Evolutionary conservation across 2,888 invertebrate genomes (phyloP).

Genomic region (Megamerina dolium): DNA sequence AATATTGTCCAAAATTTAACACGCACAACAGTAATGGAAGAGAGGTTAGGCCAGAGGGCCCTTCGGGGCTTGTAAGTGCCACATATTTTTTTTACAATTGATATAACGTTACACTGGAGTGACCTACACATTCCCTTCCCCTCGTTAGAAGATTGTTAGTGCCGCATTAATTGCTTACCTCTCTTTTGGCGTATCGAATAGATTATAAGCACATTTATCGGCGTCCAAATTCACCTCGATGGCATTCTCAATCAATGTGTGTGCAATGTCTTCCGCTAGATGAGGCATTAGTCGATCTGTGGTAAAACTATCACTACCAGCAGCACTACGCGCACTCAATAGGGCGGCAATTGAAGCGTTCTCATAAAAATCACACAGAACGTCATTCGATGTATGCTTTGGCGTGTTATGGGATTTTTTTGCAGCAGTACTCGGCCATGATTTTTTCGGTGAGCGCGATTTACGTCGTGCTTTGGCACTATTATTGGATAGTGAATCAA

Average conservation of each 20-base stretch:
- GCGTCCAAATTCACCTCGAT: constrained; percentile 35
- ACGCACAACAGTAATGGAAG: no score
- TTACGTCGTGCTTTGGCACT: constrained; percentile 27
- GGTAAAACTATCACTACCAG: constrained; percentile 10
- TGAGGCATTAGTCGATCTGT: constrained; percentile 36
- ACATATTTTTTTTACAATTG: no score
- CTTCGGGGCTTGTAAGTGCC: no score
- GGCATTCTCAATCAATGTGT: constrained; percentile 38
- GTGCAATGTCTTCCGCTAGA: constrained; percentile 37
- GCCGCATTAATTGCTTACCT: constrained; percentile 35
- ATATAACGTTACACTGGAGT: no score
- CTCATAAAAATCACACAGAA: constrained; percentile 50
- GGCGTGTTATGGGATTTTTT: constrained; percentile 21
- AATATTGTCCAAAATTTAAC: no score
- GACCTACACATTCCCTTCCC: no score
- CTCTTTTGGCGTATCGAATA: constrained; percentile 34
- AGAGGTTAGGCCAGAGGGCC: no score
- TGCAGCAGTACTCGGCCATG: constrained; percentile 33
- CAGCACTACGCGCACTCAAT: constrained; percentile 21
- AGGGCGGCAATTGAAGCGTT: constrained; percentile 44
- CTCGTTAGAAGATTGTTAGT: no score
- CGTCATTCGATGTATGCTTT: constrained; percentile 37
- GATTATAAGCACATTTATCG: constrained; percentile 38
- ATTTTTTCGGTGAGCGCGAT: constrained; percentile 40
- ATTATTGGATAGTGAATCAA: neutral